Base-by-base conservation (phyloP, 2,797 vertebrate species). In the Crocidura indochinensis region DNA sequence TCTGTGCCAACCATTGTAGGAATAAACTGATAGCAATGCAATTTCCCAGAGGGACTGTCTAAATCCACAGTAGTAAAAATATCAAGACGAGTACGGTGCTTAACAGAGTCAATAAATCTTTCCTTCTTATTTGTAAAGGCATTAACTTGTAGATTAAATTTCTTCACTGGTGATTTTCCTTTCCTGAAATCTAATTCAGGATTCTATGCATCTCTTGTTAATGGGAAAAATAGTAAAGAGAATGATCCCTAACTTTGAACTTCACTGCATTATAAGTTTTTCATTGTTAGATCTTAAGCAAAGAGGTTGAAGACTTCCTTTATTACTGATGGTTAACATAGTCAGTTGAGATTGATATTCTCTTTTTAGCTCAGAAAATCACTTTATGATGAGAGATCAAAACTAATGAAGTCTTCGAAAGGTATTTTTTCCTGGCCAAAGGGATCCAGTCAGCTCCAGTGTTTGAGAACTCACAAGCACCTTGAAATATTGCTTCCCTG, bases 151-250 rank as follows among this genome's bases (percentile, higher is more conserved):
- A 53, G 64, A 69, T 80, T 88, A 62, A 90, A 68, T 80, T 92
- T 65, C 20, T 71, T 71, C 29, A 49, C 53, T 87, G 69, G 19
- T 85, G 64, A 88, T 79, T 92, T 95, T 95, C 31, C 47, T 82
- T 93, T 88, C 84, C 53, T 73, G 85, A 68, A 22, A 49, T 83
- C 1, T 0, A 82, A 88, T 76, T 94, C 44, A 91, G 62, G 24
- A 87, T 83, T 76, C 15, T 53, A 4, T 83, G 6, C 26, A 29
- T 51, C 64, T 85, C 44, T 31, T 84, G 20, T 11, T 81, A 1
- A 60, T 65, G 14, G 17, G 14, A 83, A 38, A 92, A 64, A 67
- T 64, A 80, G n/a, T 8, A 15, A 12, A 14, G 27, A 84, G 47
- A 92, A 17, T 31, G 24, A 65, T 82, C 49, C 20, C 51, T 81